A percentile compares a stretch with the other conserved stretches of the same genome.
These are phyloP conservation scores for Agriopis leucophaearia DNA, from an alignment of 2,888 invertebrate genomes.

Conservation along the genomic window DNA sequence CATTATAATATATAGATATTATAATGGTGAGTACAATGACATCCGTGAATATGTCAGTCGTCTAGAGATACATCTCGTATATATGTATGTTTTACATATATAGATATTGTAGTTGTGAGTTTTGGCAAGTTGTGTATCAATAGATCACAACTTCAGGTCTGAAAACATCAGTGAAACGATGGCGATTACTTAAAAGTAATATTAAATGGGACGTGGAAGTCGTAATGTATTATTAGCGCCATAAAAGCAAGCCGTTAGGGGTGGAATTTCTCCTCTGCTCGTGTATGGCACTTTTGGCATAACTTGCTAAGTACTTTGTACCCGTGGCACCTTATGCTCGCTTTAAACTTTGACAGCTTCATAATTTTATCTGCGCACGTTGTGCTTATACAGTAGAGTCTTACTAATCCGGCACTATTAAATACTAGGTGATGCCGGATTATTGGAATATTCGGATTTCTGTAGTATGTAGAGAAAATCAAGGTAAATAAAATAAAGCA, in stretches of 20 bases:
- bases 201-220: constrained; percentile 50
- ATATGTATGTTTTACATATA: background rate
- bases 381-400: too few species aligned
- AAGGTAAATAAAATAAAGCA: too few species aligned
- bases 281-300: constrained; percentile 29
- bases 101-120: background rate
- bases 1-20: too few species aligned
- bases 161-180: constrained; percentile 24
- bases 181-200: constrained; percentile 45
- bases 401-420: too few species aligned
- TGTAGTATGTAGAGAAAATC: too few species aligned
- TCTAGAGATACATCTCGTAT: too few species aligned
- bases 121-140: constrained; percentile 5
- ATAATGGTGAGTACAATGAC: too few species aligned
- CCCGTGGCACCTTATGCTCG: constrained; percentile 15
- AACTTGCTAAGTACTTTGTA: constrained; percentile 33
- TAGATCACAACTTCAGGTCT: constrained; percentile 3
- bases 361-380: constrained; percentile 10
- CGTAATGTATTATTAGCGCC: constrained; percentile 53
- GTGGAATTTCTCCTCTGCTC: constrained; percentile 32
- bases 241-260: constrained; percentile 53
- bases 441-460: too few species aligned
- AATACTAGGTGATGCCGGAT: too few species aligned
- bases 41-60: too few species aligned
- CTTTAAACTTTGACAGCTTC: constrained; percentile 11